Conservation (phyloP, 2,797 vertebrate species). For the Coregonus ussuriensis region DNA sequence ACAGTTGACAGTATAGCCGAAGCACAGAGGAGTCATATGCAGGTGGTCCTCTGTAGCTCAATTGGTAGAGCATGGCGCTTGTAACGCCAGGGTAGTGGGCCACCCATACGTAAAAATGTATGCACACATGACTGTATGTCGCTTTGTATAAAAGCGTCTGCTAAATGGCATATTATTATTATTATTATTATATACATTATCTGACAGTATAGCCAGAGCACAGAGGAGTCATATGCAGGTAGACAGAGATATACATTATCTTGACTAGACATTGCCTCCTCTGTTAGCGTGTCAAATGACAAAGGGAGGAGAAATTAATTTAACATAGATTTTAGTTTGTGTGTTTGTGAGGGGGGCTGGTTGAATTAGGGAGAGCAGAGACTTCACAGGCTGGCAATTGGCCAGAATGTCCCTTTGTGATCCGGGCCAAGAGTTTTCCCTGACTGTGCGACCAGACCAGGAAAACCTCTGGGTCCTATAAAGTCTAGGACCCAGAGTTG, state of each 20-base stretch:
- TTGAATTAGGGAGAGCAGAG: constrained; percentile 2
- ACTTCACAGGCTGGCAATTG: constrained; percentile 21
- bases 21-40: background rate
- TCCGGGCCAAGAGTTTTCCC: constrained; percentile 32
- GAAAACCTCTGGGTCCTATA: background rate
- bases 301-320: constrained; percentile 9
- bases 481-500: constrained; percentile 38
- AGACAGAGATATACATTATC: constrained; percentile 2
- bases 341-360: constrained; percentile 20
- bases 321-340: background rate
- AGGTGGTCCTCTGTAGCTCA: background rate
- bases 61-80: too few relatives aligned
- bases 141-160: too few relatives aligned
- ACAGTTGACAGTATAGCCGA: constrained; percentile 1
- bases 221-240: background rate
- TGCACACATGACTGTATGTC: too few relatives aligned
- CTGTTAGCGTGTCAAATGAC: constrained; percentile 21
- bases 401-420: background rate
- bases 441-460: background rate
- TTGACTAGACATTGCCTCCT: constrained; percentile 22
- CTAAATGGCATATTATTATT: too few relatives aligned
- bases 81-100: too few relatives aligned
- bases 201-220: too few relatives aligned
- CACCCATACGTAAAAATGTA: too few relatives aligned
- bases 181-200: too few relatives aligned